Evolutionary conservation across 2,113 vertebrate species (phyloP).

Genomic region (Calonectris borealis): DNA sequence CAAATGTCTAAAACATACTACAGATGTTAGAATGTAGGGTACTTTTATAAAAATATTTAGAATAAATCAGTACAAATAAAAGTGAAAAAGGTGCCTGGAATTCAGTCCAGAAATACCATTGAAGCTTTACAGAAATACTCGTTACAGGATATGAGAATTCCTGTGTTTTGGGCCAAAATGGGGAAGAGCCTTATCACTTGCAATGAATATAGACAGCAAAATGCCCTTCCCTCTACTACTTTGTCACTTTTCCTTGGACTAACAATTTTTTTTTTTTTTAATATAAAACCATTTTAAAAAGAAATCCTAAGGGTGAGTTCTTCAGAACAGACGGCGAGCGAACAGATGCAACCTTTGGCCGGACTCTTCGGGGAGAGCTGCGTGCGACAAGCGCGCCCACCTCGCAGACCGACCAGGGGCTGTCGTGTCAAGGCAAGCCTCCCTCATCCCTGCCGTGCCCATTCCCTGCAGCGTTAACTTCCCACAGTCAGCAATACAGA

Average conservation of each 20-base stretch:
- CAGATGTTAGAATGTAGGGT: background rate
- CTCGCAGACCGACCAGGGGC: background rate
- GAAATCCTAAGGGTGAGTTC: background rate
- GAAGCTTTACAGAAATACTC: background rate
- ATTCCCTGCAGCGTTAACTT: background rate
- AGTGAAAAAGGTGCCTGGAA: background rate
- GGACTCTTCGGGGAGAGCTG: background rate
- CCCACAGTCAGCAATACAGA: background rate
- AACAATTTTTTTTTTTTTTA: background rate
- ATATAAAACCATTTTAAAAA: background rate
- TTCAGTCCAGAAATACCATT: background rate
- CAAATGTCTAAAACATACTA: background rate
- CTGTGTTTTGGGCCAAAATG: background rate
- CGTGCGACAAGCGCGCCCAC: rapidly evolving
- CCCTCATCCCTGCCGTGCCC: background rate
- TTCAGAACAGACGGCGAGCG: background rate
- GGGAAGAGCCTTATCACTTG: background rate
- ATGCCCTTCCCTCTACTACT: background rate
- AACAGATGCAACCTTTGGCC: background rate
- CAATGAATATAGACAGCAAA: background rate
- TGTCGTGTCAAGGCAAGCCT: too few relatives aligned
- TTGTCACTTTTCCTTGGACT: background rate
- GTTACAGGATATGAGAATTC: background rate
- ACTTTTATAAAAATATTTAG: background rate
- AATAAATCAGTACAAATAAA: background rate